Conservation (phyloP, 2,888 invertebrate species). For the Tetragonula carbonaria region DNA sequence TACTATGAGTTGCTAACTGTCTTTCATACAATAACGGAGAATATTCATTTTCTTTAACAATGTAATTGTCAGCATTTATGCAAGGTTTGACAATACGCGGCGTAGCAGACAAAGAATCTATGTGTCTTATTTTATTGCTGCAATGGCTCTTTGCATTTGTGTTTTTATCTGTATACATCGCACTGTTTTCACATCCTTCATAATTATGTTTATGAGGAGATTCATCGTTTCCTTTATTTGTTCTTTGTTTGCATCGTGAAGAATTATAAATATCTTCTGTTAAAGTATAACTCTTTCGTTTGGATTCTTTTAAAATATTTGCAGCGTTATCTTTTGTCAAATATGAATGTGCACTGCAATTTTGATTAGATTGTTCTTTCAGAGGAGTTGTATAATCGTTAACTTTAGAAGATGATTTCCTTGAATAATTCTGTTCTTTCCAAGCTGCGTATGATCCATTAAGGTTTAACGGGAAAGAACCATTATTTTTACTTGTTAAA, state of each 20-base stretch:
- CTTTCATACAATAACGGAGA: conserved; percentile 16
- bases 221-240: conserved; percentile 7
- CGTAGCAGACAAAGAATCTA: background rate
- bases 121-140: background rate
- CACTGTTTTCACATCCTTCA: conserved; percentile 3
- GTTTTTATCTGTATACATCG: background rate
- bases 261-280: conserved; percentile 14
- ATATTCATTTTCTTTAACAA: conserved; percentile 19
- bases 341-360: conserved; percentile 6
- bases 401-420: conserved; percentile 24
- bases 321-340: background rate
- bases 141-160: conserved; percentile 3
- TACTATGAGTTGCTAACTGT: conserved; percentile 14
- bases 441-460: conserved; percentile 76
- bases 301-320: conserved; percentile 1
- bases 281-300: background rate
- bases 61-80: conserved; percentile 12
- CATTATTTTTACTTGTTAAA: conserved; percentile 17
- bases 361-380: conserved; percentile 15
- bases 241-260: conserved; percentile 9
- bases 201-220: conserved; percentile 3
- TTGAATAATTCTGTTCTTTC: conserved; percentile 73
- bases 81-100: conserved; percentile 8
- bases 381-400: conserved; percentile 6
- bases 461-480: conserved; percentile 46